A percentile compares a stretch with the other conserved stretches of the same genome.
Evolutionary conservation across 2,888 invertebrate genomes (phyloP).

Genomic region (Frankliniella intonsa): DNA sequence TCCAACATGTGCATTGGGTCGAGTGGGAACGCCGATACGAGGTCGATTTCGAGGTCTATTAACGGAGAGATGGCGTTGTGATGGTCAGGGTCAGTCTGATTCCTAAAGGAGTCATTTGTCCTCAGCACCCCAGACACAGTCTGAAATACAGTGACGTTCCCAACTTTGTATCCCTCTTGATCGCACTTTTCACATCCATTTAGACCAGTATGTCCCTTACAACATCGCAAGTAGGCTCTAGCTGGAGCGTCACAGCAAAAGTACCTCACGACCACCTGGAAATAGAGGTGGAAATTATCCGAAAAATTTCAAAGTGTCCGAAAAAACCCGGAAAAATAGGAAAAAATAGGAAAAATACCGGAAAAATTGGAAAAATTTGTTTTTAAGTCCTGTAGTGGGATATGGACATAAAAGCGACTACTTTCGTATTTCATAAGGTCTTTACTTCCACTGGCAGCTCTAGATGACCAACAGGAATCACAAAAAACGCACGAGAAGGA

Average conservation of each 20-base stretch:
- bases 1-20: constrained; percentile 34
- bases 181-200: constrained; percentile 37
- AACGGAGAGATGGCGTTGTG: constrained; percentile 30
- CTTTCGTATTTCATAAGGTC: too few relatives aligned
- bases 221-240: constrained; percentile 36
- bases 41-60: constrained; percentile 28
- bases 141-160: constrained; percentile 36
- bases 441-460: too few relatives aligned
- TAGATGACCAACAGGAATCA: too few relatives aligned
- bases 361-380: too few relatives aligned
- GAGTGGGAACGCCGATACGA: constrained; percentile 32
- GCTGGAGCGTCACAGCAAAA: constrained; percentile 38
- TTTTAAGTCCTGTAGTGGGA: too few relatives aligned
- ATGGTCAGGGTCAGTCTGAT: constrained; percentile 33
- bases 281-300: too few relatives aligned
- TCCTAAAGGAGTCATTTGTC: constrained; percentile 35
- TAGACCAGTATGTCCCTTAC: constrained; percentile 36
- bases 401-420: too few relatives aligned
- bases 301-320: too few relatives aligned
- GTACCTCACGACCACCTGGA: background rate
- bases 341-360: too few relatives aligned
- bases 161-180: constrained; percentile 35
- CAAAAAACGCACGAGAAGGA: too few relatives aligned
- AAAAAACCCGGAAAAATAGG: too few relatives aligned
- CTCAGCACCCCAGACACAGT: constrained; percentile 37